Base-by-base conservation (phyloP, 2,797 vertebrate species). In the Pangasius macronema region DNA sequence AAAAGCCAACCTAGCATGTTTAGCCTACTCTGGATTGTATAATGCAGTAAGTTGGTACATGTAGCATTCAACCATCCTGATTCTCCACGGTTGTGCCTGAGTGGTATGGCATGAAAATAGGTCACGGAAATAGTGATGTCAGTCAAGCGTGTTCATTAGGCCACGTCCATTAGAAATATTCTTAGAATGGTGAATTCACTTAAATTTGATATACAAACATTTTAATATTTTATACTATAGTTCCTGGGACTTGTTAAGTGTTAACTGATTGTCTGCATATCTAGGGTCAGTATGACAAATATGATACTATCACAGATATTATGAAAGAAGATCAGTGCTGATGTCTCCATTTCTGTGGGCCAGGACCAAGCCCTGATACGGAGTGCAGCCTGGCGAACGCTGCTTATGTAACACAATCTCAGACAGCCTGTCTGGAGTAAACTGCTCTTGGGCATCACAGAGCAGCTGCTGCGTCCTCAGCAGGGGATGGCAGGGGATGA, bases 331-430 rank as follows among this genome's bases (percentile, higher is more conserved):
- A 11, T 51, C 8, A 53, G n/a, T 53, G 55, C 3, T 18, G 16
- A 59, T 6, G 22, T 27, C 55, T 27, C 1, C 79, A 61, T 3
- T 63, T n/a, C 24, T 42, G 39, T n/a, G 20, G 53, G 33, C 7
- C 57, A 82, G 39, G 59, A 0, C 24, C 57, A 63, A 63, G 14
- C 36, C 5, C 22, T 42, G 79, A 81, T 61, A 24, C 24, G n/a
- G 24, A 82, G 46, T 22, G 27, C 24, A 18, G 24, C 39, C 83
- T 84, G 85, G 85, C 88, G 90, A 94, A 94, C 95, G 93, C 93
- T 92, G 93, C 93, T 95, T 95, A 95, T 86, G 89, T 88, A 80
- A 87, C 76, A 55, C 91, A 91, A 63, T 63, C 36, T 82, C 36
- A 82, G 24, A n/a, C 24, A 63, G 57, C 46, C 87, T 87, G 88